phyloP scores from a whole-genome alignment of 2,888 invertebrate genomes.

The Polietes domitor region DNA sequence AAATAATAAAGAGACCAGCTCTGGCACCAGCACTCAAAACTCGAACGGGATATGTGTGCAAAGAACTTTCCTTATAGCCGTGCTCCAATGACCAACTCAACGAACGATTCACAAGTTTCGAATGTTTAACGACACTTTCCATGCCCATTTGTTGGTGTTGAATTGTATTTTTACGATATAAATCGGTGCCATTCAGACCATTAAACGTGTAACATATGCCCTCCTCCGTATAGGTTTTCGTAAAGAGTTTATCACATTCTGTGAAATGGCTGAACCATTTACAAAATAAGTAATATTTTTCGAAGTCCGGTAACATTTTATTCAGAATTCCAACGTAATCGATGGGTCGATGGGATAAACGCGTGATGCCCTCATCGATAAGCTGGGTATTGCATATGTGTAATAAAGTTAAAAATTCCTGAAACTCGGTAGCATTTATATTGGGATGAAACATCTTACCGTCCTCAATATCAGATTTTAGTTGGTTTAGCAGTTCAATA shows the following conservation, averaged over 20 bases:
- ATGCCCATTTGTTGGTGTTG: slow-evolving; percentile 70
- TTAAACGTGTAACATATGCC: slow-evolving; percentile 88
- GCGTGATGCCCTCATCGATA: slow-evolving; percentile 71
- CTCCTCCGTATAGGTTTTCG: slow-evolving; percentile 85
- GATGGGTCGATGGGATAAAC: slow-evolving; percentile 70
- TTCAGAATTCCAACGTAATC: slow-evolving; percentile 73
- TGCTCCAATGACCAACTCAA: slow-evolving; percentile 84
- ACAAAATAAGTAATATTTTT: slow-evolving; percentile 82
- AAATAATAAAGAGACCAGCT: slow-evolving; percentile 84
- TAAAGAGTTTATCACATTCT: slow-evolving; percentile 83
- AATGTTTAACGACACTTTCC: slow-evolving; percentile 71
- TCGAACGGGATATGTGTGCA: slow-evolving; percentile 86
- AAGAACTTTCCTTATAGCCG: slow-evolving; percentile 83
- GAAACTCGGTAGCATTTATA: slow-evolving; percentile 64
- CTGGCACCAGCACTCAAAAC: slow-evolving; percentile 85
- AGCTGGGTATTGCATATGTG: slow-evolving; percentile 76
- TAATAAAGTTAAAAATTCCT: slow-evolving; percentile 76
- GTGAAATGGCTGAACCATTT: slow-evolving; percentile 82
- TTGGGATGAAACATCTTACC: slow-evolving; percentile 65
- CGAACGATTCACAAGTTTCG: slow-evolving; percentile 74
- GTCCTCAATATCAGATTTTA: slow-evolving; percentile 58
- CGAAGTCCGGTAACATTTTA: slow-evolving; percentile 82
- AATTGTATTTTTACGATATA: slow-evolving; percentile 82
- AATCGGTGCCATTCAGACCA: slow-evolving; percentile 83
- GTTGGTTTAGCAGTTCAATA: slow-evolving; percentile 70